phyloP scores from a whole-genome alignment of 2,113 vertebrate genomes.

The Callithrix jacchus region DNA sequence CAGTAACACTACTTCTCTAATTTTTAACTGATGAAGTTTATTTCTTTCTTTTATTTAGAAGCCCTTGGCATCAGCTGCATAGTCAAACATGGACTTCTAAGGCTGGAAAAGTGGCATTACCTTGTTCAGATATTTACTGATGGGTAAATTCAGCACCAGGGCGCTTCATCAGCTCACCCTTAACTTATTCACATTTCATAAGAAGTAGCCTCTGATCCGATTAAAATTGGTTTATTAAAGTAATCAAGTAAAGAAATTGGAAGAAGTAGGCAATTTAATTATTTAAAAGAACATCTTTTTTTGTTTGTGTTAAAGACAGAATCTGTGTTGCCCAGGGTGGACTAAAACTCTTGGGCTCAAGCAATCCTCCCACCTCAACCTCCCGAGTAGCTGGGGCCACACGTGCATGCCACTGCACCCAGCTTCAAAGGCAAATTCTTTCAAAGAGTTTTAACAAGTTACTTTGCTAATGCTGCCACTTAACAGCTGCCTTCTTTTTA shows the following conservation, averaged over 20 bases:
- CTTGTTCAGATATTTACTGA: slow-evolving; percentile 6
- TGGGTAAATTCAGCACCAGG: background rate
- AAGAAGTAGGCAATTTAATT: background rate
- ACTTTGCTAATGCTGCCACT: background rate
- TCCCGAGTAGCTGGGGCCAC: background rate
- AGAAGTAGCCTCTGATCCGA: background rate
- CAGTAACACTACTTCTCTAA: background rate
- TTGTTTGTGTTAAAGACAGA: background rate
- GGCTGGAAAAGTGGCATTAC: background rate
- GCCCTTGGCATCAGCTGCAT: background rate
- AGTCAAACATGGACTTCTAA: background rate
- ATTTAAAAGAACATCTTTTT: background rate
- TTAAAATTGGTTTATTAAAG: slow-evolving; percentile 24
- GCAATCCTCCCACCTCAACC: background rate
- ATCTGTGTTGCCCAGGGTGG: background rate
- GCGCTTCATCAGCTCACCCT: background rate
- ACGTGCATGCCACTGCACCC: background rate
- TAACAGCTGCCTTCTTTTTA: background rate
- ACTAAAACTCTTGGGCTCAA: background rate
- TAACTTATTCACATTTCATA: slow-evolving; percentile 34
- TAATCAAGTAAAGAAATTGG: background rate
- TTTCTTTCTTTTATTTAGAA: slow-evolving; percentile 35
- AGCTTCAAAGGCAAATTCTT: background rate
- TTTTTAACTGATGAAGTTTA: slow-evolving; percentile 36
- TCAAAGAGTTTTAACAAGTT: slow-evolving; percentile 15